Evolutionary conservation across 2,113 vertebrate genomes (phyloP), one percentile per base, ranked within the genome.

Genomic region (Pomatostomus ruficeps): DNA sequence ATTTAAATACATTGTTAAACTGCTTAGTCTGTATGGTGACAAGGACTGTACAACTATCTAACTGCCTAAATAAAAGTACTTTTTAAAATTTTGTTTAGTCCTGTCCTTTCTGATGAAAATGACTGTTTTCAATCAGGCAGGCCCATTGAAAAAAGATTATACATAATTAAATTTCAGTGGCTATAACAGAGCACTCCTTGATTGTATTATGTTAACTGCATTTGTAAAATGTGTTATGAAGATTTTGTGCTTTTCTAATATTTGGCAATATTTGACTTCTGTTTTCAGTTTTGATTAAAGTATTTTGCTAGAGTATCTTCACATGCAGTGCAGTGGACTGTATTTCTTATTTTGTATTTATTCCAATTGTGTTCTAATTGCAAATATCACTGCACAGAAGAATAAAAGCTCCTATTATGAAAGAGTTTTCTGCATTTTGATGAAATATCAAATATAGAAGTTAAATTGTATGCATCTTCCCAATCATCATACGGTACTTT

Each of bases 381-480:
- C 91, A 92, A 59, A 89, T 51, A 82, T 77, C 73, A 89, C 68
- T 92, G 73, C 61, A 66, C 63, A 85, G 58, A 52, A 85, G 57
- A 68, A 66, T 79, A 86, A 83, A 95, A 89, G 23, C 57, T 83
- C 49, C 48, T 46, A 52, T 78, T 63, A 78, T 80, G 62, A 71
- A 77, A 88, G 43, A 65, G 16, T 29, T 95, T 89, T 77, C 43
- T 83, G 49, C 66, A 96, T 92, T 95, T 95, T 85, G 36, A 82
- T 94, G 91, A 94, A 95, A 91, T 78, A 97, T 77, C 80, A 92
- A 89, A 89, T 89, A 74, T 20, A 63, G 54, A 92, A 87, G 73
- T 93, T 95, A 93, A 95, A 90, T 96, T 81, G 78, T 54, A 74
- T 96, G 66, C 82, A 75, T 89, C 70, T 89, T 91, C 58, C 70